Base-by-base conservation (phyloP, 2,113 vertebrate species). In the Barbus barbus region DNA sequence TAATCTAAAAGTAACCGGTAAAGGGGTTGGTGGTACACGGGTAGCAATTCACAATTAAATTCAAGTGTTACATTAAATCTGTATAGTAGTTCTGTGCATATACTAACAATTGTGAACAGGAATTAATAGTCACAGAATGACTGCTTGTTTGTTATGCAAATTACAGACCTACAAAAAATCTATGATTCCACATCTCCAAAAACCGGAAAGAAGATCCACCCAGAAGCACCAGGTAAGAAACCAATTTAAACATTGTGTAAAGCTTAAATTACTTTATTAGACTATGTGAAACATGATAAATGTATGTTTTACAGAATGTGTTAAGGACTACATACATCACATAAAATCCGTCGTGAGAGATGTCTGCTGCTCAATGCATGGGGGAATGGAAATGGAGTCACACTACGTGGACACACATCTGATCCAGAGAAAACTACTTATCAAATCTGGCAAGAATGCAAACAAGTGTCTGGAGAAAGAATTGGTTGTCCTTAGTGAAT, bases 381-480 rank as follows among this genome's bases (percentile, higher is more conserved):
- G 69, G 36, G 94, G 93, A 0, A 12, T 92, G 2, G 83, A 80
- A 46, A 88, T 93, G 6, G 93, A 91, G 0, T 91, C 90, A 38
- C 91, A 96, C 58, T 96, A 95, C 28, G 91, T 96, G 20, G 94
- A 96, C 3, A 82, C 91, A 13, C 91, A 89, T 3, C 86, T 97
- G 83, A 86, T 93, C 74, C 91, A 90, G 80, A 93, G 93, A 44
- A 94, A 93, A 86, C 82, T 90, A 60, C 92, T 94, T 78, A 87
- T 79, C 53, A 93, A 86, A 58, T 81, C 87, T 1, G 94, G 93
- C 22, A 96, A 94, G 84, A 95, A 88, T 5, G 80, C 86, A 0
- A 89, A 87, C 86, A 97, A 95, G 90, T 90, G 90, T 84, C 86
- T 93, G 76, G 96, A 97, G 86, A 96, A 95, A 79, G 95, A 96